Evolutionary conservation across 2,888 invertebrate genomes (phyloP), one percentile per base, ranked within the genome.

Genomic region (Notodonta ziczac): DNA sequence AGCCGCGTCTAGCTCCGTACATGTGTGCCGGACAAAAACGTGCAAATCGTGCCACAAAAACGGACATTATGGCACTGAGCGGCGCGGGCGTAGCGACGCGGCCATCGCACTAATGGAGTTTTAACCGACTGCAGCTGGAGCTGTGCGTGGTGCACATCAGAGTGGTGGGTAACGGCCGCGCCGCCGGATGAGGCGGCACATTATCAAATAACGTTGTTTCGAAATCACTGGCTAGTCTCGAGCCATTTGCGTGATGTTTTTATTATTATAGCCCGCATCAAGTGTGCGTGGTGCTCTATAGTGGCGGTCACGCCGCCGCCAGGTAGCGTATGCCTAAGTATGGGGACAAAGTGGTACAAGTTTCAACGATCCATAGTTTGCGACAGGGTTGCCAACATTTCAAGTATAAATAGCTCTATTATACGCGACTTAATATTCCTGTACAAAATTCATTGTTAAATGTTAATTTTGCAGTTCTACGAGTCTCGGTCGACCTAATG

Each of bases 41-140:
- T 24, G 46, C 69, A 56, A 54, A 59, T 66, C 60, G 54, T 59
- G 58, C 35, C 44, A 62, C 63, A 73, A 73, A 70, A 76, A 68
- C 64, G 63, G 73, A 50, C 66, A 69, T 66, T 66, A 70, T 70
- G 44, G 59, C 24, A 52, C 55, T 52, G 50, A 46, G 24, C 24
- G 24, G 24, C n/a, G 53, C 53, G 44, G 40, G 52, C 54, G 42
- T 67, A 63, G 75, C 64, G 68, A 40, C 52, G 56, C 54, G 55
- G 58, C 24, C 56, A 14, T 13, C 13, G 40, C 66, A 57, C 56
- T 56, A 66, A 74, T 68, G 69, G 61, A 48, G 32, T 53, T 72
- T 40, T 63, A 71, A 66, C 72, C 62, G 66, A 66, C 53, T 56
- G 62, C 72, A 63, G 72, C 63, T 59, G 62, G 55, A 58, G 58